Base-by-base conservation (phyloP, 2,888 invertebrate genomes). In the Tinea semifulvella region DNA sequence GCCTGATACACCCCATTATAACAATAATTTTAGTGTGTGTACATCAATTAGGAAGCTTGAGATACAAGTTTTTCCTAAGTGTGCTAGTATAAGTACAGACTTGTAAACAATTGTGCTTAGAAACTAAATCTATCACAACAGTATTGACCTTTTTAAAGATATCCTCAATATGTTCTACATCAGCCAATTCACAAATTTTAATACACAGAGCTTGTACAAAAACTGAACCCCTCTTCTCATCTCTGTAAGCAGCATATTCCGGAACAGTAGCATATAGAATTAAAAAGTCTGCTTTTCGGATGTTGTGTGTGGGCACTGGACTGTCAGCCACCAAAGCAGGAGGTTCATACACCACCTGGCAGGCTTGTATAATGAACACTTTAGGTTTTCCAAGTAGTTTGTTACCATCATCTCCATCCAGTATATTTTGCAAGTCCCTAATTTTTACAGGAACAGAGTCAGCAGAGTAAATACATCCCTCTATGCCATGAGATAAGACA, bases 191-290 rank as follows among this genome's bases (percentile, higher is more conserved):
- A 18, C 52, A 49, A 20, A 81, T 56, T 10, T 55, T 53, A 8
- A 47, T 47, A 53, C 80, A 81, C 10, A 81, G 52, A 8, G 59
- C 55, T 50, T 75, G 73, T 47, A 81, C 75, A 46, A 81, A 81
- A 50, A 80, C 56, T 7, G 79, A 71, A 1, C 81, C 81, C 40
- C 52, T 54, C 31, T 57, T 49, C 44, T 62, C 63, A 53, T 63
- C 54, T 53, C 80, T 68, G 43, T 57, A 77, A 2, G 80, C 74
- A 54, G 73, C 71, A 56, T 68, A 65, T 52, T 72, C 69, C 4
- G 77, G 73, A 39, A 75, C 70, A 14, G 79, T 80, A 0, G 80
- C 79, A 70, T 73, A 77, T 49, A 65, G 79, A 10, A 76, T 61
- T 3, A 79, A 57, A 31, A 73, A 71, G 52, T 79, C 69, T 1